phyloP scores from a whole-genome alignment of 2,888 invertebrate genomes.

The Sicus ferrugineus region DNA sequence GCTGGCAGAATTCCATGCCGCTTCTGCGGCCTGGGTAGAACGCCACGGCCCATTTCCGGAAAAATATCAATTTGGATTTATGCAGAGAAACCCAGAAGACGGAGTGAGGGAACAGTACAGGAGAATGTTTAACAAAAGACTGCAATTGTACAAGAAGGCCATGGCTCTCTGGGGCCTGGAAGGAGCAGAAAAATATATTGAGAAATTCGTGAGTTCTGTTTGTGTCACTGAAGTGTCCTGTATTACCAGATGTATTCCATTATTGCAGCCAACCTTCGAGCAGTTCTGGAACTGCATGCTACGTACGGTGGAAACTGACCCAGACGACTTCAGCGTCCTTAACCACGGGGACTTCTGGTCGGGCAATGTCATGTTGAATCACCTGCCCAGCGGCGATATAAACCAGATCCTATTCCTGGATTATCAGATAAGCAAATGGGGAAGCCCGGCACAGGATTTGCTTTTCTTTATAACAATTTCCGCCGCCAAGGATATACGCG shows the following conservation, averaged over 20 bases:
- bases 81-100: constrained; percentile 31
- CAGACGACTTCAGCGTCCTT: constrained; percentile 51
- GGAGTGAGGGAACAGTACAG: constrained; percentile 28
- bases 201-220: constrained; percentile 48
- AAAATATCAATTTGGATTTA: constrained; percentile 46
- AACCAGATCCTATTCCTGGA: constrained; percentile 53
- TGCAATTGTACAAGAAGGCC: constrained; percentile 42
- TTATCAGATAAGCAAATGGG: constrained; percentile 58
- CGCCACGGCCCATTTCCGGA: constrained; percentile 49
- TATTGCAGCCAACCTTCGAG: constrained; percentile 47
- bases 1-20: constrained; percentile 60
- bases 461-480: constrained; percentile 54
- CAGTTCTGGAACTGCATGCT: constrained; percentile 45
- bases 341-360: constrained; percentile 60
- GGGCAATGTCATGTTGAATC: constrained; percentile 58
- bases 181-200: constrained; percentile 47
- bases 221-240: background rate
- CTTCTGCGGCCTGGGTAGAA: constrained; percentile 52
- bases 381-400: constrained; percentile 45
- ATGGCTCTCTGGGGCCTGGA: constrained; percentile 50
- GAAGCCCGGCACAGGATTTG: constrained; percentile 55
- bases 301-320: constrained; percentile 39
- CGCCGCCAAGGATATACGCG: constrained; percentile 47
- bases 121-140: background rate
- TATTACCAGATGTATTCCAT: background rate